These are phyloP conservation scores for Riparia riparia DNA, from an alignment of 2,113 vertebrate genomes.

Conservation along the genomic window DNA sequence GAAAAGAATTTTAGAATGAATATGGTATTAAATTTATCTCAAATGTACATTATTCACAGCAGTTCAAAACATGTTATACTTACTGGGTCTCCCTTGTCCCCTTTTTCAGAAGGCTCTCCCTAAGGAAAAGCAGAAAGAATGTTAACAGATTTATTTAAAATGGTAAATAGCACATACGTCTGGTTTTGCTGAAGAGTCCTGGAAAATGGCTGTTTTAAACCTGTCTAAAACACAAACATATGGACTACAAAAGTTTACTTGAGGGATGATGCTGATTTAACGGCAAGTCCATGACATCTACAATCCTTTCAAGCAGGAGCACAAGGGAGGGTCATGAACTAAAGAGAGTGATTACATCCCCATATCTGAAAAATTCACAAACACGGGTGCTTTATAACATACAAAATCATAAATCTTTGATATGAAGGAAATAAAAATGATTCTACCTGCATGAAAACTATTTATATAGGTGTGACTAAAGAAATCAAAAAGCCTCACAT, in stretches of 20 bases:
- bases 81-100: constrained; percentile 89
- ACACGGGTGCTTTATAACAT: not conserved
- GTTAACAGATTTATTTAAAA: not conserved
- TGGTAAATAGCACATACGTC: not conserved
- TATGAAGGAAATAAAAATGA: not conserved
- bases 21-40: not conserved
- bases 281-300: not conserved
- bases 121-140: constrained; percentile 18
- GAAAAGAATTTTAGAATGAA: not conserved
- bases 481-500: not conserved
- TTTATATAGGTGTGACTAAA: not conserved
- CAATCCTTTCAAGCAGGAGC: not conserved
- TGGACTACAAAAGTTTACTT: not conserved
- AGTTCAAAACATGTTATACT: constrained; percentile 20
- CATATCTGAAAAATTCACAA: not conserved
- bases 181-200: constrained; percentile 3
- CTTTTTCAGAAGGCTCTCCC: constrained; percentile 78
- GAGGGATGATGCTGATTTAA: not conserved
- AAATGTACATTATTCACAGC: not conserved
- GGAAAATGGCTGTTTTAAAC: not conserved
- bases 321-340: not conserved
- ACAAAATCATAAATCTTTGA: not conserved
- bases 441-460: not conserved
- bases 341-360: not conserved
- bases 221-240: not conserved